A percentile compares a stretch with the other conserved stretches of the same genome.
These are phyloP conservation scores for Cochlearius cochlearius DNA, from an alignment of 2,113 vertebrate species.

Conservation along the genomic window DNA sequence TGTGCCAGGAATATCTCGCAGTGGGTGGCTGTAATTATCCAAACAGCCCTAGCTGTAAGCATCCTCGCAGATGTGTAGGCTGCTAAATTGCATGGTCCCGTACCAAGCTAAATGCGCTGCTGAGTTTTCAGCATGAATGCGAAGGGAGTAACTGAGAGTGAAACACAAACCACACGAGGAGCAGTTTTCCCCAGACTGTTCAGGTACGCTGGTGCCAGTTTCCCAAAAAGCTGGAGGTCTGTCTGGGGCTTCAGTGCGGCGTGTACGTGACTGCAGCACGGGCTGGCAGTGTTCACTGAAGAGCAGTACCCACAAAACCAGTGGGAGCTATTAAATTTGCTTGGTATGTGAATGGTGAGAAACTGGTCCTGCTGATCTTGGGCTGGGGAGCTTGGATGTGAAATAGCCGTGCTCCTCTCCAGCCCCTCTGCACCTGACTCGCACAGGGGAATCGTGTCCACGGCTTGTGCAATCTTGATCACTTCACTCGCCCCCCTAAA, in stretches of 20 bases:
- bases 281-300: background rate
- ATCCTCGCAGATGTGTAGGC: background rate
- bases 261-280: background rate
- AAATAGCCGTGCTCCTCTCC: fast-evolving
- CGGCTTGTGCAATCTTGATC: background rate
- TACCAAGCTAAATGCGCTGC: background rate
- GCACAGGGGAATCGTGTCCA: fast-evolving
- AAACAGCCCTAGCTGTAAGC: background rate
- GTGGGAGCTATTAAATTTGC: fast-evolving
- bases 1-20: fast-evolving
- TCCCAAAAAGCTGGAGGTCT: background rate
- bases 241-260: background rate
- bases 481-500: background rate
- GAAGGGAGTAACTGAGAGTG: background rate
- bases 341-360: background rate
- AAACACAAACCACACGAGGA: background rate
- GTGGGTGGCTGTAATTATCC: background rate
- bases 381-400: background rate
- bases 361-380: background rate
- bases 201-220: background rate
- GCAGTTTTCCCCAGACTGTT: background rate
- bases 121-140: fast-evolving
- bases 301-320: background rate
- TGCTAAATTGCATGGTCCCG: background rate
- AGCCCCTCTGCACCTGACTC: background rate